Conservation (phyloP, 2,113 vertebrate species). For the Passer domesticus region DNA sequence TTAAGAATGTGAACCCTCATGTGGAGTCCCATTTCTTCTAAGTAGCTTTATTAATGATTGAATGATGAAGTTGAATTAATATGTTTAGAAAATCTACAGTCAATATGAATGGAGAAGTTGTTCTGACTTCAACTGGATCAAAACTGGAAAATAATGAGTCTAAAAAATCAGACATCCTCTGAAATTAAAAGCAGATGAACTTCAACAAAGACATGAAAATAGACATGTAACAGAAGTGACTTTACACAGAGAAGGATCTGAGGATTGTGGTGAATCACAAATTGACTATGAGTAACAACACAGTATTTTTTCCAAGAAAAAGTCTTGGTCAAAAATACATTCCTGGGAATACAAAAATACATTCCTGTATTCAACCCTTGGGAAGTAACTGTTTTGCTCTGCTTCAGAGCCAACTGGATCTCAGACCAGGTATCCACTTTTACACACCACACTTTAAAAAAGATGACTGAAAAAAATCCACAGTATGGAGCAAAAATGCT, state of each 20-base stretch:
- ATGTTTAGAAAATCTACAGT: not conserved
- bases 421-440: not conserved
- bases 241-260: not conserved
- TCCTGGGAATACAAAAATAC: not conserved
- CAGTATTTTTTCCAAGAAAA: not conserved
- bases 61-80: not conserved
- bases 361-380: not conserved
- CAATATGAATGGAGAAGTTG: not conserved
- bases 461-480: not conserved
- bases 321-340: not conserved
- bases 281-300: not conserved
- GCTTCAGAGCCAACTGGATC: not conserved
- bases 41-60: not conserved
- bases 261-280: slow-evolving; percentile 1
- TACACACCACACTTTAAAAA: not conserved
- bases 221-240: not conserved
- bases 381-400: not conserved
- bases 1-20: not conserved
- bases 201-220: not conserved
- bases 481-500: not conserved
- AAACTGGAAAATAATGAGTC: not conserved
- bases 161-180: not conserved
- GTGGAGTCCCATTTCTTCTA: not conserved
- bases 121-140: not conserved
- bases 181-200: slow-evolving; percentile 10